Evolutionary conservation across 2,888 invertebrate genomes (phyloP).

Genomic region (Abrostola triplasia): DNA sequence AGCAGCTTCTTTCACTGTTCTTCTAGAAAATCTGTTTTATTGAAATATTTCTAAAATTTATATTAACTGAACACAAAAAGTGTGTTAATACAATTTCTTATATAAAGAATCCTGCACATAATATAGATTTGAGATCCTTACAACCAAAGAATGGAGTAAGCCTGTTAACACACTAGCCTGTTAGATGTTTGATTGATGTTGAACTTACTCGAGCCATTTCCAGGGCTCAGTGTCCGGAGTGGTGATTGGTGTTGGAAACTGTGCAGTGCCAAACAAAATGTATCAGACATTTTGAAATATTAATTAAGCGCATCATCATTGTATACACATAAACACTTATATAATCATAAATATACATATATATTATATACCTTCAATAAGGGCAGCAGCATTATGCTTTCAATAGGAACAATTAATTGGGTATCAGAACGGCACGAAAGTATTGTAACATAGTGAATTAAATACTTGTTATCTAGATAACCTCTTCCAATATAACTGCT

Average conservation of each 20-base stretch:
- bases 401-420: conserved; percentile 42
- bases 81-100: too few relatives aligned
- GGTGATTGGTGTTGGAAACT: conserved; percentile 96
- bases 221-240: conserved; percentile 96
- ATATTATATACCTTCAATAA: conserved; percentile 50
- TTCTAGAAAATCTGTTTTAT: too few relatives aligned
- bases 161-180: conserved; percentile 57
- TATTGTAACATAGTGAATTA: conserved; percentile 9
- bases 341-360: conserved; percentile 12
- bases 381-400: conserved; percentile 51
- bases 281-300: conserved; percentile 62
- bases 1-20: too few relatives aligned
- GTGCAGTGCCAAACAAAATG: conserved; percentile 81
- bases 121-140: neutral
- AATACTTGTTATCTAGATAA: conserved; percentile 18
- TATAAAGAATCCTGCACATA: too few relatives aligned
- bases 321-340: conserved; percentile 29
- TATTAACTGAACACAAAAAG: too few relatives aligned
- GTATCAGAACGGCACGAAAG: conserved; percentile 12
- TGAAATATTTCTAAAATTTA: too few relatives aligned
- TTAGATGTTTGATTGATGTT: conserved; percentile 47
- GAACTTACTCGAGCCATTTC: conserved; percentile 96
- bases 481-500: too few relatives aligned
- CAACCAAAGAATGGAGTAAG: conserved; percentile 30
- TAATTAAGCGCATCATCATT: conserved; percentile 40